Evolutionary conservation across 2,888 invertebrate species (phyloP).

Genomic region (Thecocarcelia acutangulata): DNA sequence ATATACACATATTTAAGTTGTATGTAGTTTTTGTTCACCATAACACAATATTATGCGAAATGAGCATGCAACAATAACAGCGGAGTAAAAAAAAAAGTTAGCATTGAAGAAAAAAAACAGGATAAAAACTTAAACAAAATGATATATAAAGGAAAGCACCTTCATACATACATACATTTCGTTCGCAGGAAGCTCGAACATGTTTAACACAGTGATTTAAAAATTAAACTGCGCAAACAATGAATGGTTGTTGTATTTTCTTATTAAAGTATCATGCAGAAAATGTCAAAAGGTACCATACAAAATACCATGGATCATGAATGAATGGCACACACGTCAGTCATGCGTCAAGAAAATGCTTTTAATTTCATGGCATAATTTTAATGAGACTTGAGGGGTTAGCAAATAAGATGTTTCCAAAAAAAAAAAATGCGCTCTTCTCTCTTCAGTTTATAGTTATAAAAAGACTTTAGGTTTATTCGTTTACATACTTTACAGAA

Average conservation of each 20-base stretch:
- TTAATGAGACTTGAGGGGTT: constrained; percentile 6
- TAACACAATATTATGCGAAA: constrained; percentile 17
- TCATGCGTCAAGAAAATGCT: constrained; percentile 28
- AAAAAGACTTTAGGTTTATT: too few species aligned
- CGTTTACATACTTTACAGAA: too few species aligned
- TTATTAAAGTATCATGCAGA: constrained; percentile 1
- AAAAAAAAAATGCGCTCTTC: too few species aligned
- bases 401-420: too few species aligned
- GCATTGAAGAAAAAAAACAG: constrained; percentile 54
- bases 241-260: constrained; percentile 8
- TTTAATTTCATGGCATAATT: constrained; percentile 15
- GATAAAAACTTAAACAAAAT: constrained; percentile 53
- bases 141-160: constrained; percentile 52
- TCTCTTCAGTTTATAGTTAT: too few species aligned
- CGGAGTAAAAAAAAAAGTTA: constrained; percentile 39
- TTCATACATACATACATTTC: neutral
- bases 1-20: neutral
- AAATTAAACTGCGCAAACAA: constrained; percentile 23
- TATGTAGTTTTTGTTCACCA: constrained; percentile 3
- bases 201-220: constrained; percentile 32
- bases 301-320: neutral
- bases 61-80: constrained; percentile 29
- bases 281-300: constrained; percentile 30
- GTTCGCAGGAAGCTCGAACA: constrained; percentile 14
- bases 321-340: neutral